Conservation (phyloP, 2,888 invertebrate species). For the Nomada hirtipes region DNA sequence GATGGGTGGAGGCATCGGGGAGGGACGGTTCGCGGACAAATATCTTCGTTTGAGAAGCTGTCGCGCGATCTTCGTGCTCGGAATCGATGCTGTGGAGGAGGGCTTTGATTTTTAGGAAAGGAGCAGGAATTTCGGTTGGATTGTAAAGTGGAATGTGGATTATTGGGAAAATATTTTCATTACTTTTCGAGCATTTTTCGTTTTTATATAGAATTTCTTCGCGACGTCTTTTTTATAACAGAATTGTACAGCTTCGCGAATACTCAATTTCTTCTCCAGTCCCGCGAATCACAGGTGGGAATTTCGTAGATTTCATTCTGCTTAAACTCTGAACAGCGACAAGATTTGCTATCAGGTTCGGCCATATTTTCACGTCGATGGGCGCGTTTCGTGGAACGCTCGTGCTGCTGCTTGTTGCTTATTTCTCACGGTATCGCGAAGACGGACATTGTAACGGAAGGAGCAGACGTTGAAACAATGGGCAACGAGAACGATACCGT, state of each 20-base stretch:
- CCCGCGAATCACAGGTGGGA: too few species aligned
- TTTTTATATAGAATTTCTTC: too few species aligned
- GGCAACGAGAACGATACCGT: conserved; percentile 11
- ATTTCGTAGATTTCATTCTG: not conserved
- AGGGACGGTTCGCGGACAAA: not conserved
- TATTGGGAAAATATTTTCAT: too few species aligned
- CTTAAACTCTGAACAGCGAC: not conserved
- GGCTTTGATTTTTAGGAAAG: too few species aligned
- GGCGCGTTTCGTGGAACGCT: not conserved
- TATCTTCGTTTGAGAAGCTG: conserved; percentile 13
- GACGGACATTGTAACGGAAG: not conserved
- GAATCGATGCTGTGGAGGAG: too few species aligned
- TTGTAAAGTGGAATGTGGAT: too few species aligned
- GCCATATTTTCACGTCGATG: conserved; percentile 1
- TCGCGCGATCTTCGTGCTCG: not conserved
- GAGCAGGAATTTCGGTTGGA: too few species aligned
- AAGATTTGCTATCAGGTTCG: not conserved
- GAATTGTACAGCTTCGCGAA: not conserved
- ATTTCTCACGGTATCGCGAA: conserved; percentile 5
- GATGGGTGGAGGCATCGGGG: not conserved
- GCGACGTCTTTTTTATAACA: not conserved
- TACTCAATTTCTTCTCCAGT: not conserved
- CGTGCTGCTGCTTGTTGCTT: not conserved
- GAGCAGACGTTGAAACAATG: conserved; percentile 10
- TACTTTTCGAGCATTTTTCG: too few species aligned